Evolutionary conservation across 2,113 vertebrate species (phyloP).

Genomic region (Kryptolebias marmoratus): DNA sequence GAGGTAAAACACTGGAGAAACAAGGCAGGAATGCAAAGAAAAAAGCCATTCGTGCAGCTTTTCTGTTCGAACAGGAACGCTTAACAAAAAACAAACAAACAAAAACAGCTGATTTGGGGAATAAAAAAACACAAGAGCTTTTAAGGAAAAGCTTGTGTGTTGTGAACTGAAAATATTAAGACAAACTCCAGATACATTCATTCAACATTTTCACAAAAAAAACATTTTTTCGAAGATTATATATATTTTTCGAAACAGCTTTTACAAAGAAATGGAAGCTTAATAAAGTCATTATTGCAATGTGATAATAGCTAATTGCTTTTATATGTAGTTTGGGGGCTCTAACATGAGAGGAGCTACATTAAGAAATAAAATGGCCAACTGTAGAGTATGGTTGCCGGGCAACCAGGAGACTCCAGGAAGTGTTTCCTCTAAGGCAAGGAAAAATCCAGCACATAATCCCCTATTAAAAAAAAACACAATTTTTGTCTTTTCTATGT

Average conservation of each 20-base stretch:
- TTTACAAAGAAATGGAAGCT: neutral
- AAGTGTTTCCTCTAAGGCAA: neutral
- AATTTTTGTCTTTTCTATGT: neutral
- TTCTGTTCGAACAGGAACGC: neutral
- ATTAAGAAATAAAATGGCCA: neutral
- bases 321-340: neutral
- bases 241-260: neutral
- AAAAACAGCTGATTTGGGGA: neutral
- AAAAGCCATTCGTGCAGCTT: neutral
- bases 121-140: neutral
- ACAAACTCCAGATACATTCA: neutral
- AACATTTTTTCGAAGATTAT: neutral
- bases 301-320: neutral
- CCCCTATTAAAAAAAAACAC: neutral
- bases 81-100: neutral
- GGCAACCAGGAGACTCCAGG: conserved; percentile 23
- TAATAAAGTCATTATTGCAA: neutral
- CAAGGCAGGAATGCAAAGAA: conserved; percentile 6
- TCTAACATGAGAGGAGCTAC: neutral
- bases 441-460: neutral
- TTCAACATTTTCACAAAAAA: neutral
- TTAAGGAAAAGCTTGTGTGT: neutral
- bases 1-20: conserved; percentile 28
- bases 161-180: neutral
- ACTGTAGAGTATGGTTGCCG: conserved; percentile 10